A percentile compares a stretch with the other conserved stretches of the same genome.
Evolutionary conservation across 1,140 invertebrate species (phyloP).

Genomic region (Drosophila takahashii): DNA sequence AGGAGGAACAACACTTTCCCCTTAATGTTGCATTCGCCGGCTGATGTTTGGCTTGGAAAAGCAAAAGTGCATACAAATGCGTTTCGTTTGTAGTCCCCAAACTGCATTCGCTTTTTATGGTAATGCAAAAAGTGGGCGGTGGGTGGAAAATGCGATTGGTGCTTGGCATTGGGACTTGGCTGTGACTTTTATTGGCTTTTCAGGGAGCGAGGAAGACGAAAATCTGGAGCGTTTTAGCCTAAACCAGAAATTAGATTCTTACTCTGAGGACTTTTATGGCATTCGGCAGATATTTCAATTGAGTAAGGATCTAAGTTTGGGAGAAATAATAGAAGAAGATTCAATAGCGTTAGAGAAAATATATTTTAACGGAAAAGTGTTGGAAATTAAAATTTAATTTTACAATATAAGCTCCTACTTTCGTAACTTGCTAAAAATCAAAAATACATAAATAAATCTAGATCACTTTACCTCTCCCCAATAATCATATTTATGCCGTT

Average conservation of each 20-base stretch:
- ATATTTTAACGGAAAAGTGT: too few species aligned
- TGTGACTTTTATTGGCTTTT: slow-evolving; percentile 54
- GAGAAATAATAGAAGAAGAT: background rate
- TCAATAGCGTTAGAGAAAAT: too few species aligned
- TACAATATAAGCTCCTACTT: too few species aligned
- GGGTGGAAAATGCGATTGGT: slow-evolving; percentile 24
- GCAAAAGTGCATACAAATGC: slow-evolving; percentile 72
- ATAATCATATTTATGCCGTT: background rate
- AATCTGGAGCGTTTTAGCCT: slow-evolving; percentile 17
- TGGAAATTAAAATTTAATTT: too few species aligned
- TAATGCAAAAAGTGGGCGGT: slow-evolving; percentile 40
- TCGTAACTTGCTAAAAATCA: too few species aligned
- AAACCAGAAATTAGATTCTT: slow-evolving; percentile 5
- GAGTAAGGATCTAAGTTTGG: background rate
- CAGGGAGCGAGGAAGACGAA: background rate
- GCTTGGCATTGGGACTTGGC: slow-evolving; percentile 27
- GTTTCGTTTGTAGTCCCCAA: slow-evolving; percentile 64
- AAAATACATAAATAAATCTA: background rate
- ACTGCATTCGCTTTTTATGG: slow-evolving; percentile 55
- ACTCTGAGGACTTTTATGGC: background rate
- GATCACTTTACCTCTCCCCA: background rate
- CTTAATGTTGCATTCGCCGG: slow-evolving; percentile 61
- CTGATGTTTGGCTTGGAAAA: slow-evolving; percentile 49
- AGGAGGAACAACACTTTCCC: slow-evolving; percentile 53
- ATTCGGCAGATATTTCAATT: background rate